Evolutionary conservation across 2,888 invertebrate genomes (phyloP), one percentile per base, ranked within the genome.

Genomic region (Leptinotarsa peninsularis): DNA sequence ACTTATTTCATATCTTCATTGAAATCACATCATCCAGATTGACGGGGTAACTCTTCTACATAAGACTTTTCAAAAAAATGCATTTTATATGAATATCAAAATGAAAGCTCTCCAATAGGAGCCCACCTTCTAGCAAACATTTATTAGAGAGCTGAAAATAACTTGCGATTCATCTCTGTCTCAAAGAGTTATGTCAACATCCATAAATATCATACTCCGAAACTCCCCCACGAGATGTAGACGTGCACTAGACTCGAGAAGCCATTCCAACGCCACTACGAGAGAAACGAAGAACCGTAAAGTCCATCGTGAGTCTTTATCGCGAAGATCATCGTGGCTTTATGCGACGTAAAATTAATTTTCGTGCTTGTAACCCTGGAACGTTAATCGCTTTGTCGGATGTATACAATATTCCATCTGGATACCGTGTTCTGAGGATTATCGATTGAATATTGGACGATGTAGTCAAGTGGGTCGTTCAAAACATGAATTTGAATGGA

Each of bases 291-390:
- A 21, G 58, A 58, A 23, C 58, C 23, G 21, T 58, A 58, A 58
- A 58, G 58, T 58, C 58, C 58, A 58, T 58, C 58, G 21, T 23
- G 23, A 14, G 58, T 21, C 23, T 27, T 58, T 58, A 58, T 58
- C 58, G 23, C 58, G 4, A 14, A 58, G 21, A 58, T 23, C 58
- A 58, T 58, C 58, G 23, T 15, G 21, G 23, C 21, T 58, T 58
- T 23, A 23, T 58, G 58, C 27, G 58, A 23, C 58, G 15, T 58
- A 23, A 58, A 58, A 58, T 58, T 58, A 58, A 58, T 58, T 58
- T 58, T 58, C 58, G 23, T 58, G 23, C 23, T 14, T 58, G 58
- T 58, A 23, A 58, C 23, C 58, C 58, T 58, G 17, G 58, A 58
- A 58, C 58, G 23, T 58, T 23, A 21, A 23, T 58, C 13, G 58